These are phyloP conservation scores for Menidia menidia DNA, from an alignment of 2,797 vertebrate genomes.

Conservation along the genomic window DNA sequence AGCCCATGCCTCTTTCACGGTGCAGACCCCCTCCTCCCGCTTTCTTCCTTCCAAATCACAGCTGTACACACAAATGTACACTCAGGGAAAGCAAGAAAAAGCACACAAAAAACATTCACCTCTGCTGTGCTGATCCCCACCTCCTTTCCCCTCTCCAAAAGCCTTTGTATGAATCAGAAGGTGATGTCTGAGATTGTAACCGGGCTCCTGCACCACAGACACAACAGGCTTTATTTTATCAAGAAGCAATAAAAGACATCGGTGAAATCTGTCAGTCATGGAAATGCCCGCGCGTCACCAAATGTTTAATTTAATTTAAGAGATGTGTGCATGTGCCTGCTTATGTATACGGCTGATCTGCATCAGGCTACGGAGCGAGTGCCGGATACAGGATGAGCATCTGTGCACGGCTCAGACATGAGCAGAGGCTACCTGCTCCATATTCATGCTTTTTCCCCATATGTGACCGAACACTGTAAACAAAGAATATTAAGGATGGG, in stretches of 20 bases:
- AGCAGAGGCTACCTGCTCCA: conserved; percentile 69
- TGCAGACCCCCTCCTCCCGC: conserved; percentile 40
- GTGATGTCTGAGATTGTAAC: conserved; percentile 46
- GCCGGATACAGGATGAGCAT: conserved; percentile 53
- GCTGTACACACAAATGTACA: conserved; percentile 66
- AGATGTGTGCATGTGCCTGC: conserved; percentile 27
- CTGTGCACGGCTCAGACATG: conserved; percentile 52
- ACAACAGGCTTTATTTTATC: conserved; percentile 43
- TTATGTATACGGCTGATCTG: conserved; percentile 7
- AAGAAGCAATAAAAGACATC: conserved; percentile 33
- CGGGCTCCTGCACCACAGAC: conserved; percentile 26
- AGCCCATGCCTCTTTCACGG: conserved; percentile 51
- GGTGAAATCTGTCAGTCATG: conserved; percentile 49
- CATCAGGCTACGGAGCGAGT: conserved; percentile 25
- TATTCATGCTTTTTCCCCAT: conserved; percentile 79
- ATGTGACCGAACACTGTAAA: conserved; percentile 81
- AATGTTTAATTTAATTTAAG: conserved; percentile 70
- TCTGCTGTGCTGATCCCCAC: conserved; percentile 40
- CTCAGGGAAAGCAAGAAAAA: conserved; percentile 45
- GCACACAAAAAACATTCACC: conserved; percentile 55
- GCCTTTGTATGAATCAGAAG: conserved; percentile 46
- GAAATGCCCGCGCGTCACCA: conserved; percentile 58
- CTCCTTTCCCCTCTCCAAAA: conserved; percentile 38
- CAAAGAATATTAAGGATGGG: conserved; percentile 82
- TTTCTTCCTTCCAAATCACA: conserved; percentile 63